A percentile compares a stretch with the other conserved stretches of the same genome.
Evolutionary conservation across 2,888 invertebrate genomes (phyloP).

Genomic region (Lymantria dispar): DNA sequence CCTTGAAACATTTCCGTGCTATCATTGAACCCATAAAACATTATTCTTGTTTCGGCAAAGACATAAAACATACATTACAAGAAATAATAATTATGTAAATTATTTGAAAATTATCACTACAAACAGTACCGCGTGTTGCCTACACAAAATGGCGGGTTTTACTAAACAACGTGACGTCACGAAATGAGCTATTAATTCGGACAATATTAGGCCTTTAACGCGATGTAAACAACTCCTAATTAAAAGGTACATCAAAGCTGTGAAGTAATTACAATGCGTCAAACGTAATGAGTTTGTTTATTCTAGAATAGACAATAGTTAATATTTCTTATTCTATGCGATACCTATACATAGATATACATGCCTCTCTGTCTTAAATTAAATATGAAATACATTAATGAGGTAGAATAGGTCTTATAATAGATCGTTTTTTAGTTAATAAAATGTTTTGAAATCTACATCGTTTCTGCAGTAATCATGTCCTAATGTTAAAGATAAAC

Average conservation of each 20-base stretch:
- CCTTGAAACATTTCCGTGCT: constrained; percentile 13
- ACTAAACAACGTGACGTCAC: constrained; percentile 31
- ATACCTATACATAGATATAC: no score
- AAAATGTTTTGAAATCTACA: no score
- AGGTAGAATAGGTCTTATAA: no score
- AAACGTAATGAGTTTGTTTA: constrained; percentile 21
- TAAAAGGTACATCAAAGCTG: constrained; percentile 38
- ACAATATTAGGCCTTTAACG: constrained; percentile 54
- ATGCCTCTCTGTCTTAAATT: no score
- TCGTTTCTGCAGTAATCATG: no score
- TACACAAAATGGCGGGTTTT: constrained; percentile 11
- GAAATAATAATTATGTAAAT: constrained; percentile 37
- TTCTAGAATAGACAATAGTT: constrained; percentile 1
- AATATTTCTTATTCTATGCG: no score
- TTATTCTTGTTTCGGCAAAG: constrained; percentile 28
- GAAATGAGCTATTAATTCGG: constrained; percentile 62
- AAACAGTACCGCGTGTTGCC: constrained; percentile 31
- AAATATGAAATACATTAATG: no score
- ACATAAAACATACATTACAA: constrained; percentile 31
- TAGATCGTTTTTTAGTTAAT: no score
- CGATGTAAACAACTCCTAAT: constrained; percentile 52
- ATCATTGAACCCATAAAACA: constrained; percentile 35
- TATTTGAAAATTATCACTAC: constrained; percentile 34
- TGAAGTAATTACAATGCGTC: constrained; percentile 21
- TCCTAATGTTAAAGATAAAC: no score